Evolutionary conservation across 2,888 invertebrate genomes (phyloP).

Genomic region (Aporophyla lueneburgensis): DNA sequence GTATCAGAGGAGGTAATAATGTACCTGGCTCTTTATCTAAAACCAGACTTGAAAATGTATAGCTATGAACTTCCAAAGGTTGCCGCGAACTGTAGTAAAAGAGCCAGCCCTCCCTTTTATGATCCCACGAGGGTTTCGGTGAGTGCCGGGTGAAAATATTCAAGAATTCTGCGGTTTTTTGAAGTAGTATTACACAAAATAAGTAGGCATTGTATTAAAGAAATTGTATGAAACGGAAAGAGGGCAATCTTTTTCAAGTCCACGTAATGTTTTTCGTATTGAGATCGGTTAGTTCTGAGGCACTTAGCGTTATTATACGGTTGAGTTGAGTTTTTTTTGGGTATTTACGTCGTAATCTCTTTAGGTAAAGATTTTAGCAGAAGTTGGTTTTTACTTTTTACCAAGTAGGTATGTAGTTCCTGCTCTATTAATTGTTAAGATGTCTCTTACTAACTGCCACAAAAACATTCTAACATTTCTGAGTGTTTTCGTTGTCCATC

Average conservation of each 20-base stretch:
- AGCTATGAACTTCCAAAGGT: constrained; percentile 73
- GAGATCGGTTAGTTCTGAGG: constrained; percentile 52
- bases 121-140: constrained; percentile 70
- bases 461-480: neutral
- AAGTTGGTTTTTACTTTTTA: neutral
- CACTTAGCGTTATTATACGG: constrained; percentile 55
- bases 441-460: neutral
- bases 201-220: constrained; percentile 65
- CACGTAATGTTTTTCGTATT: constrained; percentile 38
- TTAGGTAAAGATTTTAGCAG: neutral
- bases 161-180: constrained; percentile 72
- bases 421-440: neutral
- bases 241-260: constrained; percentile 58
- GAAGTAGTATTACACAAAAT: constrained; percentile 67
- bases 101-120: constrained; percentile 73
- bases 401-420: neutral
- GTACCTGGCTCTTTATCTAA: constrained; percentile 68
- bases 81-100: constrained; percentile 69
- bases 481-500: neutral
- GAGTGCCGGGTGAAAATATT: constrained; percentile 76
- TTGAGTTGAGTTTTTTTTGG: constrained; percentile 1
- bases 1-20: constrained; percentile 60
- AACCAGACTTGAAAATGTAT: constrained; percentile 69
- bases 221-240: constrained; percentile 55
- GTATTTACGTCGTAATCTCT: constrained; percentile 6